These are phyloP conservation scores for Trialeurodes vaporariorum DNA, from an alignment of 1,140 invertebrate genomes.

Conservation along the genomic window DNA sequence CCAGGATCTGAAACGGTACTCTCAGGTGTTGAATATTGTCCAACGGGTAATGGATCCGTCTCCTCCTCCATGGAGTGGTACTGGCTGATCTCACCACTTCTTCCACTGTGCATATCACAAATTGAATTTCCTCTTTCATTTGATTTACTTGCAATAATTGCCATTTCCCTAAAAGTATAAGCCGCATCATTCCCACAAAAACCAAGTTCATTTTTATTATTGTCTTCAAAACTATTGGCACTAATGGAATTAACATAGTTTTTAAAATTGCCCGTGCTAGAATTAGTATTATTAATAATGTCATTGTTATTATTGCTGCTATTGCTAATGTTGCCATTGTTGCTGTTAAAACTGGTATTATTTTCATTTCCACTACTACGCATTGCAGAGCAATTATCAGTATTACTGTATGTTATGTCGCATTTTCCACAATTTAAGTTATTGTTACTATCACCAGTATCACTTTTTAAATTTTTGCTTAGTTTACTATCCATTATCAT, in stretches of 20 bases:
- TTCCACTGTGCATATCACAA: neutral
- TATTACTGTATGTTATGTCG: neutral
- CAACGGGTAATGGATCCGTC: too few species aligned
- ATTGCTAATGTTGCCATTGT: neutral
- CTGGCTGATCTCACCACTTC: neutral
- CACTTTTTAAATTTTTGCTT: neutral
- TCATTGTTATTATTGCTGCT: neutral
- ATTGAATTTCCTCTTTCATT: too few species aligned
- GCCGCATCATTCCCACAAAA: neutral
- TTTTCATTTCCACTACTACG: neutral
- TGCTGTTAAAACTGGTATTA: neutral
- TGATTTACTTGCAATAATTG: neutral
- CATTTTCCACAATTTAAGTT: neutral
- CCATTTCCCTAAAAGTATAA: neutral
- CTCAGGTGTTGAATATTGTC: too few species aligned
- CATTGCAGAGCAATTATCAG: neutral
- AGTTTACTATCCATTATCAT: neutral
- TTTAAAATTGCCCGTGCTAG: too few species aligned
- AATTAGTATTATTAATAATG: neutral
- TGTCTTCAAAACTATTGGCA: neutral
- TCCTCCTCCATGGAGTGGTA: neutral
- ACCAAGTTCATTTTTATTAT: neutral
- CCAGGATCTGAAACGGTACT: too few species aligned
- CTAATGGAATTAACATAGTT: too few species aligned
- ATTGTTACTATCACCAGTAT: neutral